Evolutionary conservation across 2,888 invertebrate species (phyloP).

Genomic region (Trimorus sp.): DNA sequence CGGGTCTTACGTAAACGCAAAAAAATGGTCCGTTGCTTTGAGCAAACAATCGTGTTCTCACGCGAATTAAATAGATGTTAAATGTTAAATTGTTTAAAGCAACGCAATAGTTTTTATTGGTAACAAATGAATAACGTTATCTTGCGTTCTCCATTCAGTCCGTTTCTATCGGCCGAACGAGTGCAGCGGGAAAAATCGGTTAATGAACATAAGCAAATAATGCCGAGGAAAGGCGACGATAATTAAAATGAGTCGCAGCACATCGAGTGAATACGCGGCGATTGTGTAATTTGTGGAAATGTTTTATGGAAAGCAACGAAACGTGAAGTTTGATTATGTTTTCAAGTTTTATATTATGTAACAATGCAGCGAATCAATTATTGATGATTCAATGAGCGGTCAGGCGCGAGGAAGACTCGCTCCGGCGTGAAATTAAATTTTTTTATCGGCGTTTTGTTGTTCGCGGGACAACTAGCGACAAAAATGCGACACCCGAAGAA

Average conservation of each 20-base stretch:
- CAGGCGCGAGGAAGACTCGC: background rate
- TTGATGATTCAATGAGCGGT: slow-evolving; percentile 13
- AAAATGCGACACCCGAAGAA: too few relatives aligned
- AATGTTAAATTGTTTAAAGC: too few relatives aligned
- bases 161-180: background rate
- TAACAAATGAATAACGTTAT: too few relatives aligned
- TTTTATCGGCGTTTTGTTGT: too few relatives aligned
- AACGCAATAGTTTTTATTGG: too few relatives aligned
- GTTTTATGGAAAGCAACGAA: slow-evolving; percentile 14
- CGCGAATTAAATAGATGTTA: too few relatives aligned
- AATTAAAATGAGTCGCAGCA: slow-evolving; percentile 16
- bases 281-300: slow-evolving; percentile 10
- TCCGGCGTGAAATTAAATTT: slow-evolving; percentile 1
- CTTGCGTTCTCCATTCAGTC: too few relatives aligned
- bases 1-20: too few relatives aligned
- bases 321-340: slow-evolving; percentile 20
- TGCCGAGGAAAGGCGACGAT: slow-evolving; percentile 5
- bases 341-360: background rate
- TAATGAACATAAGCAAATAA: slow-evolving; percentile 10
- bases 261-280: slow-evolving; percentile 10
- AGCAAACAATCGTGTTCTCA: too few relatives aligned
- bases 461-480: too few relatives aligned
- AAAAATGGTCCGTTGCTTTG: too few relatives aligned
- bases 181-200: background rate
- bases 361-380: slow-evolving; percentile 15